Conservation (phyloP, 1,140 invertebrate genomes). For the Drosophila ercepeae region DNA sequence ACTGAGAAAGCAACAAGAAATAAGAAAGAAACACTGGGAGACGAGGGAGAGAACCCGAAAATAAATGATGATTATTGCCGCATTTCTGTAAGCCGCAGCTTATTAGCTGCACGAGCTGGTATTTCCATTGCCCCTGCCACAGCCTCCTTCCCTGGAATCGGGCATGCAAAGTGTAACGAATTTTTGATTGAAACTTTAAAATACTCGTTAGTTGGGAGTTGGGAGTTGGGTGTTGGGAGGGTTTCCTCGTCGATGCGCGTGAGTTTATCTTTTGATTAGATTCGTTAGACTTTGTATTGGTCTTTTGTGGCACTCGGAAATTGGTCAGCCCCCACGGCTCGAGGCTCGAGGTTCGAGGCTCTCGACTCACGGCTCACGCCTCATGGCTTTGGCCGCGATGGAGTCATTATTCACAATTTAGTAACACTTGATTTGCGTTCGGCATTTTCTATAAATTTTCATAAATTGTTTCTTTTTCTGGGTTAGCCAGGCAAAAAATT, state of each 20-base stretch:
- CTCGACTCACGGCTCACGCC: no score
- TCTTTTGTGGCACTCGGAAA: slow-evolving; percentile 63
- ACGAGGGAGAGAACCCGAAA: slow-evolving; percentile 25
- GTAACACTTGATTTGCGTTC: slow-evolving; percentile 81
- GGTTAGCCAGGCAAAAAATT: slow-evolving; percentile 18
- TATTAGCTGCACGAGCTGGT: slow-evolving; percentile 77
- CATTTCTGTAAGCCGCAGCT: slow-evolving; percentile 79
- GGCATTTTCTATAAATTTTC: slow-evolving; percentile 73
- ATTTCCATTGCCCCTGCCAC: slow-evolving; percentile 7
- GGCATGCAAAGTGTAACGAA: slow-evolving; percentile 73
- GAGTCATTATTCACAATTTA: slow-evolving; percentile 82
- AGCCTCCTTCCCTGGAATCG: not conserved
- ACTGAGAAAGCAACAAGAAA: slow-evolving; percentile 15
- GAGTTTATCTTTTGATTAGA: slow-evolving; percentile 82
- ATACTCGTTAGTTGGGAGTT: slow-evolving; percentile 83
- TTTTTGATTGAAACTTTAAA: slow-evolving; percentile 81
- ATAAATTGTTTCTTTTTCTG: slow-evolving; percentile 64
- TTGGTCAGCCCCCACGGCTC: slow-evolving; percentile 43
- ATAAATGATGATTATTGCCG: slow-evolving; percentile 81
- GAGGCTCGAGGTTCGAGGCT: no score
- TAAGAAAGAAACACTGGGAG: slow-evolving; percentile 1
- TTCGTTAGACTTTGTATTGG: slow-evolving; percentile 80
- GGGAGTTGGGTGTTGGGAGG: no score
- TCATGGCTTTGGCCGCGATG: slow-evolving; percentile 38
- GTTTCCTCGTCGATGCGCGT: slow-evolving; percentile 66